Base-by-base conservation (phyloP, 2,888 invertebrate species). In the Sceliomorpha sp. region DNA sequence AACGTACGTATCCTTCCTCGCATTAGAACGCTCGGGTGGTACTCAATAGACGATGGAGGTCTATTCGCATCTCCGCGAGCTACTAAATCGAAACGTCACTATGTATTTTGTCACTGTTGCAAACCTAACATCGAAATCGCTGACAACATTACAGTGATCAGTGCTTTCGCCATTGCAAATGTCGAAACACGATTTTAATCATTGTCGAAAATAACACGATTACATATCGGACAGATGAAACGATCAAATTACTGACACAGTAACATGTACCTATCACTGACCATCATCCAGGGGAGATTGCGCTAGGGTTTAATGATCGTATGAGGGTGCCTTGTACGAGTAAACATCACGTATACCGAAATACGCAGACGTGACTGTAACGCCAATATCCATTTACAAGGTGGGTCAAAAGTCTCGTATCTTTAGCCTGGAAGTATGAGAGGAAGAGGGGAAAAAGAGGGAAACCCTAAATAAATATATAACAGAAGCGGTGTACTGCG, bases 321-420 rank as follows among this genome's bases (percentile, higher is more conserved):
- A 70, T 67, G 75, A 74, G 79, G 77, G 77, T 72, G 75, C 76
- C 60, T 48, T 24, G 63, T 47, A 24, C 59, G 64, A 58, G 75
- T 81, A 84, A 85, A 83, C 79, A 85, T 85, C 85, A 86, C 85
- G 85, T 85, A 79, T 75, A 72, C 72, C 74, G 79, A 83, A 85
- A 85, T 80, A 82, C 79, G 78, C 76, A 80, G 70, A 85, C 86
- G 86, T 86, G 85, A 85, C 83, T 79, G 76, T 79, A 80, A 79
- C 79, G 73, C 77, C 74, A 79, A 82, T 77, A 67, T 72, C 62
- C 55, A 63, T 62, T 72, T 67, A 47, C 48, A 72, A 73, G 72
- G 74, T 72, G 68, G 32, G 40, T 45, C 32, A 42, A 59, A 72
- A 72, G 45, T 64, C 32, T 58, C 14, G 32, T 20, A 17, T 42